Evolutionary conservation across 2,797 vertebrate species (phyloP), one percentile per base, ranked within the genome.

Genomic region (Falco rusticolus): DNA sequence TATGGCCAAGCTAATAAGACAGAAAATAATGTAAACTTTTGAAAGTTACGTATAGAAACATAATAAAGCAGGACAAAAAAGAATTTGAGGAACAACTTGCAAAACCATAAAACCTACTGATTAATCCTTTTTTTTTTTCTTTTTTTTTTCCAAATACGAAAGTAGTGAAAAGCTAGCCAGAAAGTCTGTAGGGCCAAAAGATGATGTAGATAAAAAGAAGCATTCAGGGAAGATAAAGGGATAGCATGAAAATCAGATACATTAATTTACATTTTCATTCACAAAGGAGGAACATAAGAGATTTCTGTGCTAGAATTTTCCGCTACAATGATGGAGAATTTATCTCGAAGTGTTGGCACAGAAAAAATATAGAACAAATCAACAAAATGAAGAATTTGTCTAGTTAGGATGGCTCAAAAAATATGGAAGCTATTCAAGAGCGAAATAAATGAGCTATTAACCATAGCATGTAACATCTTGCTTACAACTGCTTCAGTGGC

Each of bases 391-490:
- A 92, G 75, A 60, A 61, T 22, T 81, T 60, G 43, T 90, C 74
- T 79, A 60, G 77, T 70, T 89, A 86, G 77, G 50, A 57, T 76
- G 93, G 74, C 77, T 92, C 59, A 69, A 43, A 87, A 66, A 95
- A 28, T 63, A 60, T 87, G 80, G 88, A 82, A 69, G 43, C 54
- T 79, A 82, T 60, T 94, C 70, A 95, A 76, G 77, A 90, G 68
- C 33, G 81, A 92, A 93, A 92, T 89, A 94, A 96, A 94, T n/a
- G 59, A 93, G 77, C 70, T 93, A 76, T 93, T 96, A 95, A 82
- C 47, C 66, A 56, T 92, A 92, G 81, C 90, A 28, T 92, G 86
- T 92, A 93, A 89, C 68, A 84, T 94, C 90, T 90, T 96, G 94
- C 84, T 92, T 93, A 75, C 90, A 82, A 92, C 61, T 92, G 69